These are phyloP conservation scores for Gambelia wislizenii DNA, from an alignment of 2,797 vertebrate genomes.

Conservation along the genomic window DNA sequence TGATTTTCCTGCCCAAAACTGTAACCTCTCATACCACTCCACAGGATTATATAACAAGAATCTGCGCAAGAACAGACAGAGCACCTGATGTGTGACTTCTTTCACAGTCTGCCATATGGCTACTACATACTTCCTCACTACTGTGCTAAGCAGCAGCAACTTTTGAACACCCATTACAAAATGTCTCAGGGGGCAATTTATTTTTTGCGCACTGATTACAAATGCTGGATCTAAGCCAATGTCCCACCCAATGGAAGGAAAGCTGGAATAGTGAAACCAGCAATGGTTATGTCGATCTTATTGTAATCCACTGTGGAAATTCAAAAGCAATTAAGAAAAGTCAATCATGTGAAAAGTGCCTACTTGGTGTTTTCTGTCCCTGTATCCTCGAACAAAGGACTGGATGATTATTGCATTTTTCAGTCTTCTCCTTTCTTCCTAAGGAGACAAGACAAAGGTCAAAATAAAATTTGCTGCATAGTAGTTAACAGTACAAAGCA, in stretches of 20 bases:
- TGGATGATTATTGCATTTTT: slow-evolving; percentile 98
- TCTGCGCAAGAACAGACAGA: no score
- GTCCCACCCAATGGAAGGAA: not conserved
- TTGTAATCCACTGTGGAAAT: not conserved
- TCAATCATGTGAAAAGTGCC: slow-evolving; percentile 47
- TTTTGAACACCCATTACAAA: not conserved
- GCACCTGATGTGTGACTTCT: not conserved
- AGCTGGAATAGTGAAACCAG: not conserved
- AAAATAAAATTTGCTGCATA: slow-evolving; percentile 14
- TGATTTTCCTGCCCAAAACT: not conserved
- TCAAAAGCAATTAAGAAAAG: slow-evolving; percentile 7
- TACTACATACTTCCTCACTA: not conserved
- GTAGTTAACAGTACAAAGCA: not conserved
- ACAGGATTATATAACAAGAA: not conserved
- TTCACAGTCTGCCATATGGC: not conserved
- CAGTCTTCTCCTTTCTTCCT: slow-evolving; percentile 96
- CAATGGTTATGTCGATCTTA: not conserved
- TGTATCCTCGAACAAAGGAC: slow-evolving; percentile 94
- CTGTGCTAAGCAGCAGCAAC: not conserved
- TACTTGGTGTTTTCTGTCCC: slow-evolving; percentile 95
- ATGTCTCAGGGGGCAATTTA: not conserved
- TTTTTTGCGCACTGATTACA: not conserved
- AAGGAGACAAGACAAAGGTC: slow-evolving; percentile 51
- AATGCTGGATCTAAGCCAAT: not conserved
- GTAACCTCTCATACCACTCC: not conserved